phyloP scores from a whole-genome alignment of 2,797 vertebrate genomes.

The Parauchenoglanis ngamensis region DNA sequence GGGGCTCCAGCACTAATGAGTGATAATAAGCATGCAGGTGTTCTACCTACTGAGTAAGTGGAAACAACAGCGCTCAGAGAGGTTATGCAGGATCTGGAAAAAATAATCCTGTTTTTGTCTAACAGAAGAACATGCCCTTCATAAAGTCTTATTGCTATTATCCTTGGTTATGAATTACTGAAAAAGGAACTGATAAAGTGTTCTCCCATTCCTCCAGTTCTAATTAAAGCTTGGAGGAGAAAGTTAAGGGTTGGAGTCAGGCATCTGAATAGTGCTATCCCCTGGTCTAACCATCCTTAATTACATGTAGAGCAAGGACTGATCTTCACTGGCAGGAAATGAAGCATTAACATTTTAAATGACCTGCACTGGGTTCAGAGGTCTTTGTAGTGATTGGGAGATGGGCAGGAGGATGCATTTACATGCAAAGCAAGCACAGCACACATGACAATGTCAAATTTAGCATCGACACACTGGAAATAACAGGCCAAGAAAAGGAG shows the following conservation, averaged over 20 bases:
- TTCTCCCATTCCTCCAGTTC: slow-evolving; percentile 43
- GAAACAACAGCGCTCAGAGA: slow-evolving; percentile 46
- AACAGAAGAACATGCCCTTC: slow-evolving; percentile 47
- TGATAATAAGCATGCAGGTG: slow-evolving; percentile 43
- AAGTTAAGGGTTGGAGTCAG: slow-evolving; percentile 49
- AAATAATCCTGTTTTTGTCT: slow-evolving; percentile 46
- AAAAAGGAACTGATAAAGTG: slow-evolving; percentile 52
- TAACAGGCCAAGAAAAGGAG: slow-evolving; percentile 52
- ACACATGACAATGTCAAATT: slow-evolving; percentile 59
- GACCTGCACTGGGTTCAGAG: slow-evolving; percentile 44
- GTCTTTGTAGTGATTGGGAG: slow-evolving; percentile 37
- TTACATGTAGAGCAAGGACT: slow-evolving; percentile 53
- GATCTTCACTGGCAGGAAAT: slow-evolving; percentile 53
- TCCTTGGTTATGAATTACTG: slow-evolving; percentile 54
- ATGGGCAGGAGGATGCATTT: slow-evolving; percentile 49
- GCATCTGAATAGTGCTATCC: slow-evolving; percentile 52
- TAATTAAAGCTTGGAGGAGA: slow-evolving; percentile 56
- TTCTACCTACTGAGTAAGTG: slow-evolving; percentile 54
- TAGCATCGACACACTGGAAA: slow-evolving; percentile 56
- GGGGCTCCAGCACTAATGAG: slow-evolving; percentile 45
- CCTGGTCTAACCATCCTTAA: slow-evolving; percentile 43
- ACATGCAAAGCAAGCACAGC: slow-evolving; percentile 50
- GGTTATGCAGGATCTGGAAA: slow-evolving; percentile 31
- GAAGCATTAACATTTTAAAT: slow-evolving; percentile 62
- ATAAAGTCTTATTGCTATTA: slow-evolving; percentile 42